Base-by-base conservation (phyloP, 2,113 vertebrate species). In the Mystacornis crossleyi region DNA sequence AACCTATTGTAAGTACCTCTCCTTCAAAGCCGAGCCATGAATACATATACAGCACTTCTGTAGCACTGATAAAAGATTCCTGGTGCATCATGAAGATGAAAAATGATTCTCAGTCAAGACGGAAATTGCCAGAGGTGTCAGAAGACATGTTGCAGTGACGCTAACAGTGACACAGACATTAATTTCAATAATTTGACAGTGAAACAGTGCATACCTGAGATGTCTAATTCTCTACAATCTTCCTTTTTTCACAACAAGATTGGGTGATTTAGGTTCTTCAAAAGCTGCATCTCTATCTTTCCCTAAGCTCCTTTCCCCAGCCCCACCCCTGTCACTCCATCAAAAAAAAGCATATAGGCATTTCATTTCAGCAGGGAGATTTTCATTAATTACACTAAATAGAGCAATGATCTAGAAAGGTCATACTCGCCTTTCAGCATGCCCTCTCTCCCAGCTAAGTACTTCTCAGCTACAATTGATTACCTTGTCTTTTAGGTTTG, bases 71-170 rank as follows among this genome's bases (percentile, higher is more conserved):
- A 66, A 81, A 79, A 79, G 43, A 78, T 89, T 81, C 58, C 43
- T 82, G 31, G 40, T 43, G 72, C 33, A 81, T 61, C 65, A 16
- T 12, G 38, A 80, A 83, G 70, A 88, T 92, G 95, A 97, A 87
- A 97, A 97, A 95, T 62, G 51, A 83, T 77, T 69, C 81, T 80
- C n/a, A 78, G 53, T 47, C 38, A 14, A 95, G 80, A 95, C 34
- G 89, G 25, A 96, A 97, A 97, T 89, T 95, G 86, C 84, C 90
- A 92, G 58, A 96, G 61, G 73, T 92, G 77, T 90, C 91, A 96
- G 78, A 93, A 97, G 90, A 87, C 45, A 48, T 82, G 79, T 87
- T 92, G 75, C 86, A 84, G 91, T 95, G 94, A 96, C 2, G 82
- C 53, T 84, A 94, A 79, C 42, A 48, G 34, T 18, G 62, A 89